phyloP scores from a whole-genome alignment of 2,113 vertebrate species.

The Sprattus sprattus region DNA sequence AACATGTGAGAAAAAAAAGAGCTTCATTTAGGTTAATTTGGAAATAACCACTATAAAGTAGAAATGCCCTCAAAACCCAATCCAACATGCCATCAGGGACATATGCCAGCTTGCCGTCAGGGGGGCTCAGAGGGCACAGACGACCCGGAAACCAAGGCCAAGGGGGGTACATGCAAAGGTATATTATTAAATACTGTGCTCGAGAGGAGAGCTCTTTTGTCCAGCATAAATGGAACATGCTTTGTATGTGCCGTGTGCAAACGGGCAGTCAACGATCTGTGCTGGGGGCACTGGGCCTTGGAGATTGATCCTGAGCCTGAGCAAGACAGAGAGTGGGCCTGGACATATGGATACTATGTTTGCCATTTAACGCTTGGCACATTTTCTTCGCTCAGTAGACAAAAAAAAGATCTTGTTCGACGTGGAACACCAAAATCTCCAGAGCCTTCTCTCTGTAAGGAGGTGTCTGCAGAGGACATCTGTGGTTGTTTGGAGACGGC shows the following conservation, averaged over 20 bases:
- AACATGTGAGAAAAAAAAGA: background rate
- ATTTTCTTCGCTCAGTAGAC: background rate
- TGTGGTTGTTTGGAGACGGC: slow-evolving; percentile 39
- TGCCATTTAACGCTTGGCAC: background rate
- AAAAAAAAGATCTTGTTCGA: background rate
- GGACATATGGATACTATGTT: background rate
- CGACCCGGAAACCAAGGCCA: no score
- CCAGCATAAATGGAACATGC: no score
- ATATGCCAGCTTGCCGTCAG: background rate
- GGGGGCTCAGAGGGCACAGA: no score
- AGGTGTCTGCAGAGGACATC: slow-evolving; percentile 28
- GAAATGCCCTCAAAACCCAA: background rate
- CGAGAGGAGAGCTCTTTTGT: no score
- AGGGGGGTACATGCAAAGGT: no score
- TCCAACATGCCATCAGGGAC: background rate
- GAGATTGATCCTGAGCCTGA: no score
- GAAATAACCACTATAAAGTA: background rate
- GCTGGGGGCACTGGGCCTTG: no score
- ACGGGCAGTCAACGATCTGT: no score
- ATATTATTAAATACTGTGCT: no score
- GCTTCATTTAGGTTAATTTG: background rate
- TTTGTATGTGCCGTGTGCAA: no score
- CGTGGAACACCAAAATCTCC: slow-evolving; percentile 18
- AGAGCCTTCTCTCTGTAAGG: background rate
- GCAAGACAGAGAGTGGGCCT: no score